Base-by-base conservation (phyloP, 2,888 invertebrate species). In the Patella depressa region DNA sequence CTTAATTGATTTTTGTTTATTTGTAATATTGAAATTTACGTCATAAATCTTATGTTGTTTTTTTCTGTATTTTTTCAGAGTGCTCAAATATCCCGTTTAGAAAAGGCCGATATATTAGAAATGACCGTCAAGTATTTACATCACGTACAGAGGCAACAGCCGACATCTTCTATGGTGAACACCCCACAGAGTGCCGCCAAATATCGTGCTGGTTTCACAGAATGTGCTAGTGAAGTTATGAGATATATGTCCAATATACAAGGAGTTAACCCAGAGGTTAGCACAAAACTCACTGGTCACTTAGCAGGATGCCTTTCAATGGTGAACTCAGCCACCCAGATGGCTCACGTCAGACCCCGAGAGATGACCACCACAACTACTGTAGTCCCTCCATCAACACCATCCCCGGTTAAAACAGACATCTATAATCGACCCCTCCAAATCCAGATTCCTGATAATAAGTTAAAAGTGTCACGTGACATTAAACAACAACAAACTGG, bases 181-280 rank as follows among this genome's bases (percentile, higher is more conserved):
- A 65, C 19, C 14, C 65, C 65, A 65, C 65, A 65, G 65, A 65
- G 65, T 65, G 65, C 65, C 11, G 83, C 83, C 53, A 88, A 88
- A 78, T 89, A 89, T 84, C 82, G 86, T 9, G 84, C 87, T 3
- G 90, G 90, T 59, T 90, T 89, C 84, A 85, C 82, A 73, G 90
- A 90, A 74, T 90, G 90, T 80, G 89, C 89, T 4, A 84, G 84
- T 55, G 90, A 90, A 82, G 90, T 90, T 14, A 84, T 86, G 54
- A 84, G 89, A 53, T 90, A 89, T 82, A 80, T 90, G 29, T 81
- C 84, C 57, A 83, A 88, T 24, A 82, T 86, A 45, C 84, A 87
- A 15, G 88, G 86, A 24, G 83, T 89, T 9, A 85, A 85, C 73
- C 79, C 82, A 1, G 85, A 88, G 45, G 87, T 89, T 17, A 82